Percentiles rank a stretch among this genome's conserved stretches.
Evolutionary conservation across 2,888 invertebrate genomes (phyloP).

Genomic region (Nomada goodeniana): DNA sequence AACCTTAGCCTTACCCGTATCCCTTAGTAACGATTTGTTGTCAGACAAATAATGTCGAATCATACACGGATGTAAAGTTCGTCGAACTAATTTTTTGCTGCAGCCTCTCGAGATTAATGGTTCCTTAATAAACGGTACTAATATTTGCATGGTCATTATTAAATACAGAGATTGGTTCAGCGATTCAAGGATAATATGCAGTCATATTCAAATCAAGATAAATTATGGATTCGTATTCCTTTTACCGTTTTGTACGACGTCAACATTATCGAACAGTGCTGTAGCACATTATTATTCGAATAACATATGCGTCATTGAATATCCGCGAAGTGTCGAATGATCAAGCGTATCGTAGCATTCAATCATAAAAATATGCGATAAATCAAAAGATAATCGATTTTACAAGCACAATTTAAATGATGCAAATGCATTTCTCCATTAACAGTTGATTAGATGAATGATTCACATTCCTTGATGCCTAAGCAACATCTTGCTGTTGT

Average conservation of each 20-base stretch:
- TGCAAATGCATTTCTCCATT: slow-evolving; percentile 41
- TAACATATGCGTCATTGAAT: slow-evolving; percentile 23
- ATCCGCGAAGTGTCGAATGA: slow-evolving; percentile 26
- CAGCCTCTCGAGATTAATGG: not conserved
- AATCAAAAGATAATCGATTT: slow-evolving; percentile 50
- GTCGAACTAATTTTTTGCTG: not conserved
- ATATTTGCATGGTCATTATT: not conserved
- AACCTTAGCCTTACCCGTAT: too few species aligned
- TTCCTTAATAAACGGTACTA: not conserved
- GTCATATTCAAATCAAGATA: not conserved
- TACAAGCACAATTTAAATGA: slow-evolving; percentile 35
- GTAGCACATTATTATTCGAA: not conserved
- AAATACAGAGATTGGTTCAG: not conserved
- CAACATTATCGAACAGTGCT: not conserved
- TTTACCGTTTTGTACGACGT: not conserved
- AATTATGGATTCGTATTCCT: not conserved
- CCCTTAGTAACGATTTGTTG: not conserved
- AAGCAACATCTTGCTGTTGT: slow-evolving; percentile 10
- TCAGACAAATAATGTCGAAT: slow-evolving; percentile 12
- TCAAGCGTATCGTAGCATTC: slow-evolving; percentile 1
- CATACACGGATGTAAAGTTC: slow-evolving; percentile 20
- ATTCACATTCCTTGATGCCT: slow-evolving; percentile 35
- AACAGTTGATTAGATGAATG: slow-evolving; percentile 25
- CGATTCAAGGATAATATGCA: not conserved
- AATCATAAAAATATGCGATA: slow-evolving; percentile 40